Percentiles rank a stretch among this genome's conserved stretches.
Conservation (phyloP, 1,140 invertebrate genomes). For the Colletes gigas region DNA sequence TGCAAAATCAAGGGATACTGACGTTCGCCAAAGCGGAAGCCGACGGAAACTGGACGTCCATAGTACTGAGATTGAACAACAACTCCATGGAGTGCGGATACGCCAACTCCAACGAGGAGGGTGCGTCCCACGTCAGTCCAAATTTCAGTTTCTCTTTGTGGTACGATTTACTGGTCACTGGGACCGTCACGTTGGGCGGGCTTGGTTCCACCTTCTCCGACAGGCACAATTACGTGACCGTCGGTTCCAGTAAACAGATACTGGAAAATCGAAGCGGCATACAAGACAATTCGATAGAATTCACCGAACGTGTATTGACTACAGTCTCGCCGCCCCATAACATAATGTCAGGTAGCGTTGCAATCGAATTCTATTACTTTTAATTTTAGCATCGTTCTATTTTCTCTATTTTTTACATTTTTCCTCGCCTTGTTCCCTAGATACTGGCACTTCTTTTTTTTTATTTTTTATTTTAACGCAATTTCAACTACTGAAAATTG, state of each 20-base stretch:
- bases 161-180: conserved; percentile 82
- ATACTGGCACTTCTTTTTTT: no score
- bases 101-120: conserved; percentile 69
- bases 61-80: conserved; percentile 82
- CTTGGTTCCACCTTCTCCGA: conserved; percentile 67
- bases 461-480: not conserved
- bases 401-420: not conserved
- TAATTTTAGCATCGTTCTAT: not conserved
- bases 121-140: conserved; percentile 58
- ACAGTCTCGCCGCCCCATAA: conserved; percentile 70
- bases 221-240: conserved; percentile 70
- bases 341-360: conserved; percentile 72
- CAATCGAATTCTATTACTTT: not conserved
- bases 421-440: no score
- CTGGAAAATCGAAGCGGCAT: conserved; percentile 65
- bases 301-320: conserved; percentile 66
- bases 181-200: conserved; percentile 78
- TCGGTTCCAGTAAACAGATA: conserved; percentile 62
- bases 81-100: conserved; percentile 81
- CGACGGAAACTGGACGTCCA: conserved; percentile 86
- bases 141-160: conserved; percentile 83
- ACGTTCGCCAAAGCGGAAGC: conserved; percentile 84
- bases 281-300: conserved; percentile 72
- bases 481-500: no score
- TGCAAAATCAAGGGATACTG: conserved; percentile 78